Percentiles rank a stretch among this genome's conserved stretches.
These are phyloP conservation scores for Marmota monax DNA, from an alignment of 2,113 vertebrate genomes.

Conservation along the genomic window DNA sequence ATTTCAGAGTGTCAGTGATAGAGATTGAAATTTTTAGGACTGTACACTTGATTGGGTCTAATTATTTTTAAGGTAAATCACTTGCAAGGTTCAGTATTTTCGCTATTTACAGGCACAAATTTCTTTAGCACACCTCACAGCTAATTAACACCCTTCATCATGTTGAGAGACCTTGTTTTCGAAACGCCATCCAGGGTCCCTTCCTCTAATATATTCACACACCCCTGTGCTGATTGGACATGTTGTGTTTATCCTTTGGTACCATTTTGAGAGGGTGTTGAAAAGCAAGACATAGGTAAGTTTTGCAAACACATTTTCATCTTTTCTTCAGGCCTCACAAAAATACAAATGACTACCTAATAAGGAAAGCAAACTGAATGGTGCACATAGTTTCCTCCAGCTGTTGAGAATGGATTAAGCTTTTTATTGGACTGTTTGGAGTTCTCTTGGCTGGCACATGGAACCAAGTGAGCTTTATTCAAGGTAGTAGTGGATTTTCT, in stretches of 20 bases:
- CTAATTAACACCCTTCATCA: neutral
- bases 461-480: slow-evolving; percentile 49
- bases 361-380: neutral
- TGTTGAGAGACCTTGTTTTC: neutral
- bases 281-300: neutral
- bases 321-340: neutral
- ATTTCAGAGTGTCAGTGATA: neutral
- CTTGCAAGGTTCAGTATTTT: neutral
- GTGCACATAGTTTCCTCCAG: slow-evolving; percentile 62
- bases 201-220: neutral
- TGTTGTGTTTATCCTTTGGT: neutral
- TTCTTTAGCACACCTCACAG: neutral
- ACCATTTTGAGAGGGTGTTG: neutral
- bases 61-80: neutral
- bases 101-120: neutral
- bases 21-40: neutral
- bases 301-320: slow-evolving; percentile 1
- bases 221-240: neutral
- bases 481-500: slow-evolving; percentile 67
- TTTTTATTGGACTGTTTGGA: slow-evolving; percentile 61
- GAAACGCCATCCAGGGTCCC: neutral
- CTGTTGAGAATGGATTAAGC: slow-evolving; percentile 17
- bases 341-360: neutral
- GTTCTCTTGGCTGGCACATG: slow-evolving; percentile 72
- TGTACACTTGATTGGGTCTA: neutral